Evolutionary conservation across 2,888 invertebrate genomes (phyloP).

Genomic region (Amphimallon solstitiale): DNA sequence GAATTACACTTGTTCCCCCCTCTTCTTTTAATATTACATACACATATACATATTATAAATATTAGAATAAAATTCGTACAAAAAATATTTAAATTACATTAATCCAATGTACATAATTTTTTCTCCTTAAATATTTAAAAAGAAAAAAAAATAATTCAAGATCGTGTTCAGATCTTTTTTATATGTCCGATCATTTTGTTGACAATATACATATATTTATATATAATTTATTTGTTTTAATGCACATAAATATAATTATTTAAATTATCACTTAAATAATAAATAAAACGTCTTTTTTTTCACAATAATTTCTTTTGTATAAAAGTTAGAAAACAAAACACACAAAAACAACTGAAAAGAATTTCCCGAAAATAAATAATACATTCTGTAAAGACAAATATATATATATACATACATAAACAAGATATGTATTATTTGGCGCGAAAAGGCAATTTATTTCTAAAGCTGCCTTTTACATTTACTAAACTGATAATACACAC

Average conservation of each 20-base stretch:
- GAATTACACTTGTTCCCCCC: neutral
- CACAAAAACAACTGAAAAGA: neutral
- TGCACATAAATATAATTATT: too few species aligned
- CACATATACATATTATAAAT: too few species aligned
- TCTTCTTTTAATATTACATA: neutral
- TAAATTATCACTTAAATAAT: neutral
- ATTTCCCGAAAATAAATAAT: too few species aligned
- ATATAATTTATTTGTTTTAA: too few species aligned
- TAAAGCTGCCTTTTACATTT: too few species aligned
- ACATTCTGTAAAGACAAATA: too few species aligned
- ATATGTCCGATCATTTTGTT: constrained; percentile 60
- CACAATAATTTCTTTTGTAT: neutral
- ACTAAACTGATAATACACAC: too few species aligned
- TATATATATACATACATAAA: too few species aligned
- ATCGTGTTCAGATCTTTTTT: constrained; percentile 56
- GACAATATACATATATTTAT: neutral
- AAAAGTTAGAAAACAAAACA: neutral
- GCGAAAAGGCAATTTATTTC: too few species aligned
- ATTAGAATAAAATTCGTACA: too few species aligned
- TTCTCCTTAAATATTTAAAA: neutral
- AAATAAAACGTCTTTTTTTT: neutral
- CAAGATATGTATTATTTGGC: too few species aligned
- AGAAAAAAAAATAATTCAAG: constrained; percentile 10
- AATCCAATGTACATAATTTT: neutral
- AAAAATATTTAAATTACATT: too few species aligned